Evolutionary conservation across 2,797 vertebrate species (phyloP), one percentile per base, ranked within the genome.

Genomic region (Sciurus carolinensis): DNA sequence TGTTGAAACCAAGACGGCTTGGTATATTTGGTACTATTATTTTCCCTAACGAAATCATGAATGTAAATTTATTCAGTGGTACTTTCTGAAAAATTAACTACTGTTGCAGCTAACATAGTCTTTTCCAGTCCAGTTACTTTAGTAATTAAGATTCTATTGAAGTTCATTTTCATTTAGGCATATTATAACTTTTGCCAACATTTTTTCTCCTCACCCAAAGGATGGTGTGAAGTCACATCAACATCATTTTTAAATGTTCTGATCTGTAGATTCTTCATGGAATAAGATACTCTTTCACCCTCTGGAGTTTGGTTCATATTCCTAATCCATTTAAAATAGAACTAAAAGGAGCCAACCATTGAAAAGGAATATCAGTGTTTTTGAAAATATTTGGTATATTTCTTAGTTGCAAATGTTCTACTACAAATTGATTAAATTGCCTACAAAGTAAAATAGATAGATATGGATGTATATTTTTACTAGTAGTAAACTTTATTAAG

Each of bases 31-130:
- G 50, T 91, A 44, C 80, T 87, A 81, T 52, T 96, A 87, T 66
- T 97, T 98, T 97, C 96, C 87, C 90, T 96, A 87, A 79, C 73
- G 69, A 98, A 96, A 44, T 95, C 97, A 92, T 90, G 82, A 92
- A 98, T 98, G 94, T 82, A 98, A 98, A 98, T 98, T 96, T 97
- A 97, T 98, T 97, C 96, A n/a, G 47, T 95, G 97, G 57, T 97
- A 97, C 95, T 95, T 97, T 97, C 95, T 97, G 97, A 96, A 98
- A 98, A 98, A 98, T 98, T 98, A 98, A 96, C 95, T 87, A 93
- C 82, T 95, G 88, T 96, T 95, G 97, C 97, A 95, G 76, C 73
- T 97, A 97, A 95, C 75, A 87, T 57, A 96, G 96, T 98, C 89
- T 80, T 97, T 86, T 89, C 97, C 59, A 95, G 72, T 94, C 93